A percentile compares a stretch with the other conserved stretches of the same genome.
These are phyloP conservation scores for Chaenocephalus aceratus DNA, from an alignment of 2,113 vertebrate genomes.

Conservation along the genomic window DNA sequence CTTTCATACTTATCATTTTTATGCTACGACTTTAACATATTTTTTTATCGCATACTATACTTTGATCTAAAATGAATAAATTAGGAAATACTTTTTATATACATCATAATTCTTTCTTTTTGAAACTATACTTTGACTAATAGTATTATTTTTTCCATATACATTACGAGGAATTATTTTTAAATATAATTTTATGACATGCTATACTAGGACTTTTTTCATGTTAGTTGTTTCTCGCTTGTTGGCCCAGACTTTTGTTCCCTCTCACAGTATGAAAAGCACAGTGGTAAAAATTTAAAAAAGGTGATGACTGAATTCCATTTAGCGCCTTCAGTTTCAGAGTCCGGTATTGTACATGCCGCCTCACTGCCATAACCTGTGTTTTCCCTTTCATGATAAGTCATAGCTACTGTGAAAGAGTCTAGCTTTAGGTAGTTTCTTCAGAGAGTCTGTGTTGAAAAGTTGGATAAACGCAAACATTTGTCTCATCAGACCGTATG, in stretches of 20 bases:
- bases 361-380: not conserved
- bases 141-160: no score
- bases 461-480: not conserved
- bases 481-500: constrained; percentile 86
- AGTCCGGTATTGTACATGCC: not conserved
- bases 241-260: not conserved
- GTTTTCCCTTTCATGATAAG: not conserved
- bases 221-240: not conserved
- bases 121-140: no score
- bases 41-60: no score
- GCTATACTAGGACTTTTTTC: no score
- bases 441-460: not conserved
- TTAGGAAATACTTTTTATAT: no score
- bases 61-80: no score
- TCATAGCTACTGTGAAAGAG: not conserved
- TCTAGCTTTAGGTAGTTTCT: not conserved
- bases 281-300: not conserved
- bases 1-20: no score
- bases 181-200: no score
- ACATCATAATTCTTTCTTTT: no score
- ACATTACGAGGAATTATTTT: no score
- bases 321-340: not conserved
- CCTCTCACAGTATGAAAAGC: not conserved
- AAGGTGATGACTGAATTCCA: not conserved
- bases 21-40: no score